Base-by-base conservation (phyloP, 2,888 invertebrate species). In the Drosophila neutralis region DNA sequence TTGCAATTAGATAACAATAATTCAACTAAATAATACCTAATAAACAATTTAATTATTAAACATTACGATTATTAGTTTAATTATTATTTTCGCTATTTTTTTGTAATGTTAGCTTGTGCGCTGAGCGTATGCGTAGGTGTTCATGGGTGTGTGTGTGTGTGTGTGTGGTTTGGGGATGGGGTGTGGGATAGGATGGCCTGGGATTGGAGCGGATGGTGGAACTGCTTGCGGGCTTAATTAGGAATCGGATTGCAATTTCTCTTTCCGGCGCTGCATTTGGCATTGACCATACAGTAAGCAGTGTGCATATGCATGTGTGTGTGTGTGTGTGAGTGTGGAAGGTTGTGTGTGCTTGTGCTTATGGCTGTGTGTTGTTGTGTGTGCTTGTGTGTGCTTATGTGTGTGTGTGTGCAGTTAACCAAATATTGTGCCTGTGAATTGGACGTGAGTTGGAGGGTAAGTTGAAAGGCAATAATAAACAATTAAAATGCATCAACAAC, bases 361-460 rank as follows among this genome's bases (percentile, higher is more conserved):
- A 29, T 67, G 69, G 67, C 52, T 76, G 61, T 68, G 68, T 60
- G 45, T 52, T 52, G 27, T 71, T 78, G 70, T 78, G 69, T 69
- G 70, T 70, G 53, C 42, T 13, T 42, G 7, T 29, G 29, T 7
- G 36, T 69, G 69, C n/a, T n/a, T n/a, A n/a, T 67, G 53, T 77
- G 64, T 67, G 64, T 63, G 40, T 56, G 77, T 82, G 74, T 80
- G 70, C 73, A 59, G 64, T 82, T 90, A 90, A 87, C 87, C 87
- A 87, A 76, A 82, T 69, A 86, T 82, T 73, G 76, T 88, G 76
- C 90, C 91, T 90, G 90, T 83, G 76, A 80, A 85, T 80, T 76
- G 80, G 69, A 81, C 59, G 69, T 60, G 61, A 56, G 69, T 84
- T 62, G 62, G 57, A 59, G 75, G 64, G 76, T 63, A 69, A 56